These are phyloP conservation scores for Solen grandis DNA, from an alignment of 1,140 invertebrate species.

Conservation along the genomic window DNA sequence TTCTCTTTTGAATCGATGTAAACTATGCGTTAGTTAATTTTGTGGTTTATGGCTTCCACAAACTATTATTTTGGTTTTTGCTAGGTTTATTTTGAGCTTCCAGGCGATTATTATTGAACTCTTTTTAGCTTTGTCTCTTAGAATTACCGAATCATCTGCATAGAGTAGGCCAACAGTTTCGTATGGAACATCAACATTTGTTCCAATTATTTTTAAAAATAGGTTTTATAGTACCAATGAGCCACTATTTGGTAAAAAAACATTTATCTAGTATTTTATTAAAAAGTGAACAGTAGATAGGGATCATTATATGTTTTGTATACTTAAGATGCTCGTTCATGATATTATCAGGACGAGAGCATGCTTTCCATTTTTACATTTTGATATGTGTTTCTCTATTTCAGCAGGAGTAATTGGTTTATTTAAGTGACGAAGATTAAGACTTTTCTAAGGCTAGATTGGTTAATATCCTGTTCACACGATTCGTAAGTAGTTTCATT, in stretches of 20 bases:
- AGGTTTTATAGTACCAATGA: conserved; percentile 2
- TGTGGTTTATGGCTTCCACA: background rate
- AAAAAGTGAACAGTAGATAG: too few species aligned
- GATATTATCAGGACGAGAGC: conserved; percentile 2
- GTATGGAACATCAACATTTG: background rate
- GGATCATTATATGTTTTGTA: conserved; percentile 5
- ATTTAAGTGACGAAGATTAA: background rate
- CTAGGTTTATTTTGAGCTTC: too few species aligned
- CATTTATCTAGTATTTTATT: background rate
- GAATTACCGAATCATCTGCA: conserved; percentile 6
- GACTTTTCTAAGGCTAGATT: background rate
- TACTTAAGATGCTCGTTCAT: conserved; percentile 1
- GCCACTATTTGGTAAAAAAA: background rate
- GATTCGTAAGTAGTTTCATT: background rate
- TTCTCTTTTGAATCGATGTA: too few species aligned
- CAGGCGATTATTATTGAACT: background rate
- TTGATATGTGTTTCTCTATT: background rate
- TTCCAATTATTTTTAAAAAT: conserved; percentile 4
- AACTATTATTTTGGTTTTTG: too few species aligned
- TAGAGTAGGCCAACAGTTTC: background rate
- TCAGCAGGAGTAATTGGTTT: background rate
- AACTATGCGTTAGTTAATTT: background rate
- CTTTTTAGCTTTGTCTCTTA: background rate
- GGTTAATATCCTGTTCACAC: background rate
- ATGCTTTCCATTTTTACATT: conserved; percentile 11